Base-by-base conservation (phyloP, 2,888 invertebrate genomes). In the Mesorhabditis sp. region DNA sequence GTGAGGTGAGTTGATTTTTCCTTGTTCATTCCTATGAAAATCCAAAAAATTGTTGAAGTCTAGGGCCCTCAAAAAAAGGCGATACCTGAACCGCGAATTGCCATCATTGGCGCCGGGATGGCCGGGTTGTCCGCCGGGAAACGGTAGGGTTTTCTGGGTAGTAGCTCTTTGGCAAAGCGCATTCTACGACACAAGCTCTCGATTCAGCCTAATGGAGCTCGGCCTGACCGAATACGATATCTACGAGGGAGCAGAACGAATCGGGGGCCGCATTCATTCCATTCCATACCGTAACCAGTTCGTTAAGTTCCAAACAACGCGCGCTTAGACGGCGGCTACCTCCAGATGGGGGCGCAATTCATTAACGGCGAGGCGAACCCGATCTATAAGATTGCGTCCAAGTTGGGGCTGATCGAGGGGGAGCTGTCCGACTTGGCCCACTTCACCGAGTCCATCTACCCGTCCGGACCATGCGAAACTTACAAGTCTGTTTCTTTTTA, bases 341-440 rank as follows among this genome's bases (percentile, higher is more conserved):
- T 83, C n/a, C 83, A 83, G 73, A 79, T 80, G 73, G 83, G 83
- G 41, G 83, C 83, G 13, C 80, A 83, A 62, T 82, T 80, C 69
- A 82, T 82, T 62, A 83, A 83, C 66, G 83, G 83, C 45, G 73
- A 73, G 4, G 66, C 78, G 62, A 83, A 83, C 65, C 79, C 80
- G n/a, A 74, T 83, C 15, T 83, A 74, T 67, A 69, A 78, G 28
- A 80, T 81, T 65, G 83, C 83, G 42, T 69, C 72, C 45, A 73
- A 75, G 43, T 70, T 77, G 7, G 74, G 73, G 43, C 65, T 78
- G 28, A 15, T 78, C 13, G 72, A 70, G 6, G 70, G 72, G 15
- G 69, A 74, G 61, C 72, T 78, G 13, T 74, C 76, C 5, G 77
- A 78, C 45, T 73, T 74, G 15, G 77, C 77, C 43, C 77, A 78